Conservation (phyloP, 1,140 invertebrate genomes). For the Ptiloglossa arizonensis region DNA sequence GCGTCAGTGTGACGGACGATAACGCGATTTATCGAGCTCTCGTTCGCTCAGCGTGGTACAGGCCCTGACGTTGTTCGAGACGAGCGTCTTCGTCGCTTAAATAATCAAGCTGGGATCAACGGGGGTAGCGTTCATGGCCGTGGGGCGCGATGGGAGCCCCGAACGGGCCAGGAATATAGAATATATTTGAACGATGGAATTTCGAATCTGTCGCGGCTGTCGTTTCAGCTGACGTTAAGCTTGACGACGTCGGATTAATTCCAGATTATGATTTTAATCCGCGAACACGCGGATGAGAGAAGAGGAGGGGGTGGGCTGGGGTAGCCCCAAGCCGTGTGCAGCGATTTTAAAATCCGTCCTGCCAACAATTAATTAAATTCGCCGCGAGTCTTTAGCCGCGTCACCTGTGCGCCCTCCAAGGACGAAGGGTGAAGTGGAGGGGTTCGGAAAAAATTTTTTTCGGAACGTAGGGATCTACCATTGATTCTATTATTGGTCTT, state of each 20-base stretch:
- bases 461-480: too few relatives aligned
- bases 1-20: conserved; percentile 5
- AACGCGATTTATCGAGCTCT: conserved; percentile 11
- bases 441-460: too few relatives aligned
- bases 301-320: too few relatives aligned
- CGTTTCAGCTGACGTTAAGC: conserved; percentile 35
- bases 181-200: conserved; percentile 48
- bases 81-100: conserved; percentile 22
- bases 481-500: too few relatives aligned
- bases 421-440: too few relatives aligned
- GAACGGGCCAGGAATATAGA: conserved; percentile 5
- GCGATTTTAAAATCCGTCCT: conserved; percentile 5
- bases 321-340: neutral
- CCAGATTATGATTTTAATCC: conserved; percentile 47
- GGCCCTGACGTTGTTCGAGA: neutral
- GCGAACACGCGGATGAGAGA: neutral
- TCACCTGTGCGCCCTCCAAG: too few relatives aligned
- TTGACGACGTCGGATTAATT: conserved; percentile 44
- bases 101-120: conserved; percentile 44
- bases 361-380: neutral
- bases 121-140: conserved; percentile 31
- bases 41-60: neutral
- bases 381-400: neutral
- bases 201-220: conserved; percentile 38
- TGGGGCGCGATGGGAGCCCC: neutral